Base-by-base conservation (phyloP, 2,113 vertebrate genomes). In the Taxidea taxus region DNA sequence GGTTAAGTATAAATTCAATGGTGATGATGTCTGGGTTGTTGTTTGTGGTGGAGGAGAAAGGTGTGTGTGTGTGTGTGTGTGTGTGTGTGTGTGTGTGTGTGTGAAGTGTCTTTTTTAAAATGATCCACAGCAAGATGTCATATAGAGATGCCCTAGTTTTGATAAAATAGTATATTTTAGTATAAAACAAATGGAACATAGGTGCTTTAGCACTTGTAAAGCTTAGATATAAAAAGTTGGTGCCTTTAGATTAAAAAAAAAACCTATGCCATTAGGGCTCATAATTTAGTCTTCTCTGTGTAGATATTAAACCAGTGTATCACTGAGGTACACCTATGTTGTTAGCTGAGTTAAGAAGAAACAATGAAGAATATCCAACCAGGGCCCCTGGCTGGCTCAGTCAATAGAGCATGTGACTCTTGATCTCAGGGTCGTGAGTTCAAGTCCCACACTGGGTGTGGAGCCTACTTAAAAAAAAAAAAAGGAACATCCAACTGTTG, bases 141-240 rank as follows among this genome's bases (percentile, higher is more conserved):
- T 66, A 88, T 8, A 75, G 29, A 82, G 0, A 56, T 83, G 3
- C 4, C 64, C 47, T 89, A 74, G 25, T 77, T 94, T 87, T 64
- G 94, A 27, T 66, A 87, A 92, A 74, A 74, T 51, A 49, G 56
- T 62, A 47, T 44, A 49, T 77, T 85, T 91, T 72, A 86, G 70
- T 34, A 85, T 39, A 47, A 94, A 94, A 39, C 29, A 51, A 96
- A 92, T 27, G 27, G 93, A 89, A 89, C 51, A 49, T 56, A 66
- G 31, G 75, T 44, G 34, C 5, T n/a, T 80, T 87, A 58, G n/a
- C 25, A 25, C 81, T 66, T 44, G 14, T 11, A 77, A 82, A 92
- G 21, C 27, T 86, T 92, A 91, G 51, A 75, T 91, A 92, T 25
- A 34, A 91, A 83, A 97, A 92, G 21, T 37, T 23, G 56, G 93